Base-by-base conservation (phyloP, 2,888 invertebrate species). In the Hypomecis punctinalis region DNA sequence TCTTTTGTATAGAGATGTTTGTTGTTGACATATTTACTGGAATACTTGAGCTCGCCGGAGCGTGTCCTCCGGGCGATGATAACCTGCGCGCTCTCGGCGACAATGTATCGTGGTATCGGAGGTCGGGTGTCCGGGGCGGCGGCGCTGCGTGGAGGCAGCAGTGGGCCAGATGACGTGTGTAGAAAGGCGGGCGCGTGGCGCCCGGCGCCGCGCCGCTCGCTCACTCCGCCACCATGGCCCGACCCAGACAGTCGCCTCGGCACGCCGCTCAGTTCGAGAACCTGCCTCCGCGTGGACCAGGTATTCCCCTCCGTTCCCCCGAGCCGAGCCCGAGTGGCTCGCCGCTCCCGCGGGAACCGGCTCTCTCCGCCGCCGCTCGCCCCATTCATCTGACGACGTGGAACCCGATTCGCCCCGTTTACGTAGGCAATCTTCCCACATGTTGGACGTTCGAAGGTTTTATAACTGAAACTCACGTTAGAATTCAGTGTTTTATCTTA, bases 211-310 rank as follows among this genome's bases (percentile, higher is more conserved):
- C 68, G 74, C 68, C 69, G 72, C 82, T 79, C 87, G 78, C 80
- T 84, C 93, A 93, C 90, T 91, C 88, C 82, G 85, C 79, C 82
- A 83, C 80, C 84, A 93, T 93, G 93, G 91, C 90, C 83, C 92
- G 92, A 72, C 89, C 92, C 76, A 91, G 85, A 84, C 93, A 90
- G 90, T 89, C 92, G 89, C 82, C 91, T 75, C 91, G 93, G 69
- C 90, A 90, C 88, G 82, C 83, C 78, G 85, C 85, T 70, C 91
- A 92, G 77, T 76, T 81, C 86, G 85, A 85, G 69, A 82, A 86
- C 73, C 88, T 93, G 71, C 92, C 93, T 73, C 92, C 91, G 75
- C 89, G 91, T 78, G 91, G 93, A 77, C 93, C 93, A 93, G 93
- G 93, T 93, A 90, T 61, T 62, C 61, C 61, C 65, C 23, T 33